Conservation (phyloP, 2,888 invertebrate genomes). For the Nasonia oneida region DNA sequence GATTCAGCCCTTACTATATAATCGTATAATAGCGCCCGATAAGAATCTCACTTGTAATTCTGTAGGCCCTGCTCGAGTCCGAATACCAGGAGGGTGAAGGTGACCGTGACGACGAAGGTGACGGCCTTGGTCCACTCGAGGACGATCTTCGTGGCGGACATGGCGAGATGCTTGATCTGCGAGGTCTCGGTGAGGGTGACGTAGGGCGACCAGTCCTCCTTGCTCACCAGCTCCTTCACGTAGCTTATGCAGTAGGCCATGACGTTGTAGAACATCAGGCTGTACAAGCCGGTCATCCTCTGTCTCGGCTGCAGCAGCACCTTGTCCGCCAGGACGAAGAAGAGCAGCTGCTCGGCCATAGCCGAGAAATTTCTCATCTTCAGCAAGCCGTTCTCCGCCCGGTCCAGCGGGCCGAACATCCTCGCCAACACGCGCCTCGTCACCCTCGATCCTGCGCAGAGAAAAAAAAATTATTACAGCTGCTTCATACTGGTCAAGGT, state of each 20-base stretch:
- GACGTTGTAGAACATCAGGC: conserved; percentile 91
- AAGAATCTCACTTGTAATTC: conserved; percentile 81
- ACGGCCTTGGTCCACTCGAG: conserved; percentile 91
- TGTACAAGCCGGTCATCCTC: conserved; percentile 86
- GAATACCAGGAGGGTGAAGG: conserved; percentile 87
- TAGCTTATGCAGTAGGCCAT: conserved; percentile 89
- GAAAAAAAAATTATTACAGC: neutral
- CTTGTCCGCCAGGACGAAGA: conserved; percentile 87
- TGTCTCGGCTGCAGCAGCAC: conserved; percentile 81
- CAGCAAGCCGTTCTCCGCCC: conserved; percentile 84
- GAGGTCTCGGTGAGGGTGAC: conserved; percentile 87
- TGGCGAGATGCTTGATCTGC: conserved; percentile 88
- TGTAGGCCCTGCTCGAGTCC: conserved; percentile 86
- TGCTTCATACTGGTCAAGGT: conserved; percentile 17
- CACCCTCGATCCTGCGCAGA: neutral
- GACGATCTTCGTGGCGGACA: conserved; percentile 90
- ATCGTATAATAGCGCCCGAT: neutral
- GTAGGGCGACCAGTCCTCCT: conserved; percentile 89
- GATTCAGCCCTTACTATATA: too few relatives aligned
- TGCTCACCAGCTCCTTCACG: conserved; percentile 86
- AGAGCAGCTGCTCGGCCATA: conserved; percentile 86
- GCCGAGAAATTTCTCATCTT: conserved; percentile 86
- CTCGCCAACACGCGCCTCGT: conserved; percentile 27
- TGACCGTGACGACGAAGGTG: conserved; percentile 88
- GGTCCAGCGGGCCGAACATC: conserved; percentile 78